Base-by-base conservation (phyloP, 23 tunicate genomes). In the Phallusia fumigata region DNA sequence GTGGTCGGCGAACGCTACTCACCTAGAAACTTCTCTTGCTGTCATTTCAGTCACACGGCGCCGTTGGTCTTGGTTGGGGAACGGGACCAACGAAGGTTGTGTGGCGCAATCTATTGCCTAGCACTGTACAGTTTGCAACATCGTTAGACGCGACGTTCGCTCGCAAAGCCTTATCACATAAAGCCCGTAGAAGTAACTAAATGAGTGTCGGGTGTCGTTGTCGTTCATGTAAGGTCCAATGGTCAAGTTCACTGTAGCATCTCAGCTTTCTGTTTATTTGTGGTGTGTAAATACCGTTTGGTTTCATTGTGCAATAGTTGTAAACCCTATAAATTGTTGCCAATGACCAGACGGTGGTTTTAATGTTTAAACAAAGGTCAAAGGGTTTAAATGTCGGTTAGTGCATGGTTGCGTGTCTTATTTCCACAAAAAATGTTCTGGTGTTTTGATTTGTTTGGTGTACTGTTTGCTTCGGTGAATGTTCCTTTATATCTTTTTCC, bases 81-180 rank as follows among this genome's bases (percentile, higher is more conserved):
- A 58, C 69, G 69, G 16, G 16, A 24, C 28, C 28, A 21, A 3
- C 69, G 69, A 24, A 5, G 3, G 69, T 13, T 16, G 69, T 24
- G 69, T 24, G 69, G 28, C 69, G 28, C 11, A 8, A 58, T 58
- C 69, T 58, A 58, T 8, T 58, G 69, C 69, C 13, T 51, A 13
- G 18, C 69, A 58, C 11, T 58, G 69, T 58, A 58, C 69, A 58
- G 69, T n/a, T 58, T 24, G 69, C 11, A 6, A 1, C 13, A 6
- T 16, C 26, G 69, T 40, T 58, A 22, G 69, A 11, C 11, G 69
- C 69, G 28, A 6, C 3, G 3, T 6, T 58, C 26, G 69, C 28
- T 58, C 28, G 69, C 11, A 58, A 58, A 58, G 69, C 69, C 69
- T 58, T 58, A 58, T 58, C 69, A 58, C 69, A 58, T 22, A 6